Evolutionary conservation across 2,113 vertebrate species (phyloP).

Genomic region (Cardinalis cardinalis): DNA sequence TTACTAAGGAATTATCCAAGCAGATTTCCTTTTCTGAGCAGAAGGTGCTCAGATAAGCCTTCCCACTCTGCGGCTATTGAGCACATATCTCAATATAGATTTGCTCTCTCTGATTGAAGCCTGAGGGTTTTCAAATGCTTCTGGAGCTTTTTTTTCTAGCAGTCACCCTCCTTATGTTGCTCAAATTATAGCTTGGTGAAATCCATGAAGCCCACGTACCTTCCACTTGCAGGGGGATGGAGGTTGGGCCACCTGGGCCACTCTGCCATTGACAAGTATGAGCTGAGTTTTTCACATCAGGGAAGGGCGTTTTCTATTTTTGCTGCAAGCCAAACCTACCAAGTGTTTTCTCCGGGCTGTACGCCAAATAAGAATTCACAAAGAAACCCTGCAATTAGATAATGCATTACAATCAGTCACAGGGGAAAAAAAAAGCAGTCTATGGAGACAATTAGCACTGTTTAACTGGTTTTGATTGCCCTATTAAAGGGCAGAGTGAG

Average conservation of each 20-base stretch:
- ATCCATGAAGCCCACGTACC: neutral
- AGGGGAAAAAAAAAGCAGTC: neutral
- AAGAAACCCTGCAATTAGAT: neutral
- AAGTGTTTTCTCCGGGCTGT: neutral
- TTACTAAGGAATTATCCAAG: slow-evolving; percentile 2
- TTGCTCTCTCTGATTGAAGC: neutral
- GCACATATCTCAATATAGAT: neutral
- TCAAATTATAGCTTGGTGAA: neutral
- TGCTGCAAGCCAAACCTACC: neutral
- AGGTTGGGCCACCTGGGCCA: neutral
- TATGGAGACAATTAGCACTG: neutral
- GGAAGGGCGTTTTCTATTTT: neutral
- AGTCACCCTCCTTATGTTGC: neutral
- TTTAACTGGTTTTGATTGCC: slow-evolving; percentile 12
- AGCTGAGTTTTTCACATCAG: neutral
- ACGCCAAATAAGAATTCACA: neutral
- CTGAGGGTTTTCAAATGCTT: neutral
- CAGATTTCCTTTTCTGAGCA: slow-evolving; percentile 11
- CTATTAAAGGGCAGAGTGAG: neutral
- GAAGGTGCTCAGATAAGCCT: neutral
- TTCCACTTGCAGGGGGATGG: neutral
- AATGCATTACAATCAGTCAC: neutral
- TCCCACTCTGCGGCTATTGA: neutral
- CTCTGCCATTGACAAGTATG: neutral
- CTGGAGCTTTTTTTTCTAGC: neutral